Evolutionary conservation across 1,140 invertebrate genomes (phyloP).

Genomic region (Oppia nitens): DNA sequence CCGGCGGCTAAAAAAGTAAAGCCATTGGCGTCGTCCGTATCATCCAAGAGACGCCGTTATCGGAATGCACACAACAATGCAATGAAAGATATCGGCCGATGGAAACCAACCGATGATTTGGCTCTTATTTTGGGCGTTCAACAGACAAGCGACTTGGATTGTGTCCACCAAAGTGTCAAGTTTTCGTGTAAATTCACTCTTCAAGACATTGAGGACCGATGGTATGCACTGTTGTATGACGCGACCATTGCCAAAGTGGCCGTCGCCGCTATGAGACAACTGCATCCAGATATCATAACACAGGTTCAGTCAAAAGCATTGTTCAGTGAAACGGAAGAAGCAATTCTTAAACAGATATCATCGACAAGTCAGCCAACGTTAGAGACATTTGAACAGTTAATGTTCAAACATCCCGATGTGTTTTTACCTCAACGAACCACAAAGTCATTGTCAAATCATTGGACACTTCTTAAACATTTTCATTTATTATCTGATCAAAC

Average conservation of each 20-base stretch:
- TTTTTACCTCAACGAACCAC: slow-evolving; percentile 75
- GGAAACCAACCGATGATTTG: slow-evolving; percentile 93
- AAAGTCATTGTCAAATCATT: slow-evolving; percentile 67
- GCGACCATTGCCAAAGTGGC: slow-evolving; percentile 52
- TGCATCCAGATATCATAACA: slow-evolving; percentile 74
- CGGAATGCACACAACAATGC: slow-evolving; percentile 42
- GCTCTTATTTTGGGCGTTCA: slow-evolving; percentile 79
- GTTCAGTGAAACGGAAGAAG: slow-evolving; percentile 75
- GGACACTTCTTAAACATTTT: slow-evolving; percentile 84
- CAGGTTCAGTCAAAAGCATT: slow-evolving; percentile 71
- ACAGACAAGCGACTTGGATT: slow-evolving; percentile 72
- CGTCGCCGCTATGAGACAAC: slow-evolving; percentile 73
- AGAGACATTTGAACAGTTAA: slow-evolving; percentile 66
- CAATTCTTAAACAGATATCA: slow-evolving; percentile 58
- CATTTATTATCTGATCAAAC: slow-evolving; percentile 37
- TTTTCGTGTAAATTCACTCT: slow-evolving; percentile 90
- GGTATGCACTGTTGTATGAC: slow-evolving; percentile 89
- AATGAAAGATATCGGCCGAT: slow-evolving; percentile 73
- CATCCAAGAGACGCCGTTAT: slow-evolving; percentile 15
- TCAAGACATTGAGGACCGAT: slow-evolving; percentile 81
- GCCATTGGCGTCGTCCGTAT: not conserved
- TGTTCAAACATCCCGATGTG: slow-evolving; percentile 60
- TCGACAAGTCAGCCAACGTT: slow-evolving; percentile 47
- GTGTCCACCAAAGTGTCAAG: slow-evolving; percentile 77
- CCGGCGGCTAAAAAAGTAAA: not conserved